Base-by-base conservation (phyloP, 2,113 vertebrate species). In the Perca flavescens region DNA sequence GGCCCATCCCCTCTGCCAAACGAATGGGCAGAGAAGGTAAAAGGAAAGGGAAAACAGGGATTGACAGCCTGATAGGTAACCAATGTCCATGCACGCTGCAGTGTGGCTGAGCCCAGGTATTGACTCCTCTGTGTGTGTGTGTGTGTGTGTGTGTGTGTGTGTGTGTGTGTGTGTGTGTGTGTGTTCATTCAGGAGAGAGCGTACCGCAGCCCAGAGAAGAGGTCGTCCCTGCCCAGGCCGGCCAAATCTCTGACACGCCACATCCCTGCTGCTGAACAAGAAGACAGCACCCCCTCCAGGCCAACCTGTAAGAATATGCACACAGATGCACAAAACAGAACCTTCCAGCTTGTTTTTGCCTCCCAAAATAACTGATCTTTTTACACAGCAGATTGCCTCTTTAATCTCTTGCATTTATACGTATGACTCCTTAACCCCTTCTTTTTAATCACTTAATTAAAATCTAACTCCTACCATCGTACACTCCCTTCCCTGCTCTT, bases 221-320 rank as follows among this genome's bases (percentile, higher is more conserved):
- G 97, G 80, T 98, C 97, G 3, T 97, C 97, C 64, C 95, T 98
- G 43, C 97, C 97, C 0, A 95, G 97, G 92, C 97, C 97, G 14
- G 97, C 97, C 67, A 97, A 97, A 2, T 97, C 97, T 71, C 96
- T 98, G 77, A 97, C 97, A 31, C 95, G 97, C 89, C 96, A 97
- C 77, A 93, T 97, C 69, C 97, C 96, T 0, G 96, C 97, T 25
- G 95, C 96, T 84, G 96, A 97, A 40, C 94, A 96, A 1, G 97
- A 98, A 78, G 96, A 94, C 82, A 95, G 96, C 65, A 93, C 96
- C 85, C 94, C 94, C 62, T 92, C 95, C 89, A 94, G 97, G 90
- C 97, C 97, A 25, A 97, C 97, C n/a, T 95, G 97, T 98, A 96
- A 79, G 97, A 79, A 17, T 8, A 19, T 71, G 49, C 68, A 75